A percentile compares a stretch with the other conserved stretches of the same genome.
phyloP scores from a whole-genome alignment of 2,113 vertebrate species.

The Triplophysa dalaica region DNA sequence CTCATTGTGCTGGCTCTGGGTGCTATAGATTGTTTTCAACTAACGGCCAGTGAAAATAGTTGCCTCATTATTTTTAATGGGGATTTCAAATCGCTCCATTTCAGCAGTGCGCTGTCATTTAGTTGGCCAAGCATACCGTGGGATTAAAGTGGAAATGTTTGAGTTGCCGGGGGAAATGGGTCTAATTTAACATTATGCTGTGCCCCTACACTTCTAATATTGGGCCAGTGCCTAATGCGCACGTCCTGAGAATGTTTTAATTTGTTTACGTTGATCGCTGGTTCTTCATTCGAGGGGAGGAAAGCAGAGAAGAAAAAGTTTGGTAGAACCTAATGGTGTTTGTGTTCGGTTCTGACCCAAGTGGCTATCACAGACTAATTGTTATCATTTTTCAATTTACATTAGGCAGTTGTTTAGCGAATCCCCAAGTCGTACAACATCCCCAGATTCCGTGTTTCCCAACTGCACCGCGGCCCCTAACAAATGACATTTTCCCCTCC shows the following conservation, averaged over 20 bases:
- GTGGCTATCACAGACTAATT: constrained; percentile 50
- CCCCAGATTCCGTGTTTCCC: constrained; percentile 39
- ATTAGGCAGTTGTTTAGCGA: constrained; percentile 42
- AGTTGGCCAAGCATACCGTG: constrained; percentile 14
- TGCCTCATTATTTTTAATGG: constrained; percentile 58
- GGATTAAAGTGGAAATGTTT: constrained; percentile 29
- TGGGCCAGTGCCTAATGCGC: constrained; percentile 36
- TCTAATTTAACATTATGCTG: background rate
- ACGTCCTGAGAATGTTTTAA: constrained; percentile 39
- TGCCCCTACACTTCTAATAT: background rate
- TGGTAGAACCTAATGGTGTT: constrained; percentile 50
- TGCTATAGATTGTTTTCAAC: constrained; percentile 50
- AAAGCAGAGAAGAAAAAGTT: constrained; percentile 13
- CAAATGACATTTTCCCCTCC: constrained; percentile 53
- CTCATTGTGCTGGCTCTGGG: constrained; percentile 21
- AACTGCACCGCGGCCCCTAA: constrained; percentile 36
- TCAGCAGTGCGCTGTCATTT: constrained; percentile 43
- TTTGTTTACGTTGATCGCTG: constrained; percentile 51
- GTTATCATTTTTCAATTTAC: constrained; percentile 61
- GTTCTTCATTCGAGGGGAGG: constrained; percentile 34
- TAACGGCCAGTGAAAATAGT: constrained; percentile 46
- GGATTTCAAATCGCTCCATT: constrained; percentile 51
- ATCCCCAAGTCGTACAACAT: constrained; percentile 11
- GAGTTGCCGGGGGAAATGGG: constrained; percentile 23
- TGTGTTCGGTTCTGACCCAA: constrained; percentile 43